Conservation (phyloP, 2,888 invertebrate species). For the Scaeva pyrastri region DNA sequence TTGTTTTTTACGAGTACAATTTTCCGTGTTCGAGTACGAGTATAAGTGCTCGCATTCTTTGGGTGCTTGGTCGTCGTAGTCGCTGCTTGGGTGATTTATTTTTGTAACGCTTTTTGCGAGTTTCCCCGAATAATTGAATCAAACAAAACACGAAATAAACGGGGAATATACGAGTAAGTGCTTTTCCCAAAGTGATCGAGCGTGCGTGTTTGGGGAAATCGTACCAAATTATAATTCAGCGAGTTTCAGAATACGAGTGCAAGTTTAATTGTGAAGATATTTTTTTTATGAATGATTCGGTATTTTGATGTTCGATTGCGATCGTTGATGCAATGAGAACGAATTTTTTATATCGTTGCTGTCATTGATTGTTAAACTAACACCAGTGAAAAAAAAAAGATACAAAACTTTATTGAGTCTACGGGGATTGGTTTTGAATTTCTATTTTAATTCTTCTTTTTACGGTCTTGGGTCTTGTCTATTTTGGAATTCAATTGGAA, state of each 20-base stretch:
- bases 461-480: neutral
- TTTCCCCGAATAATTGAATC: conserved; percentile 65
- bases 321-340: conserved; percentile 66
- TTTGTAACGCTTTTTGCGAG: conserved; percentile 74
- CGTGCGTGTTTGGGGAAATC: conserved; percentile 70
- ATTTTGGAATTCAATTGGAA: conserved; percentile 35
- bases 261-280: conserved; percentile 26
- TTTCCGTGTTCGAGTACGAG: conserved; percentile 39
- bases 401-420: too few relatives aligned
- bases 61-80: conserved; percentile 26
- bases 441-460: conserved; percentile 45
- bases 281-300: conserved; percentile 72
- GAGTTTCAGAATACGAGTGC: conserved; percentile 33
- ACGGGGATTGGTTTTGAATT: conserved; percentile 2
- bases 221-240: conserved; percentile 34
- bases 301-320: conserved; percentile 41
- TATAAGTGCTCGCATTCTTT: conserved; percentile 69
- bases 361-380: conserved; percentile 24
- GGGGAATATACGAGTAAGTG: conserved; percentile 17
- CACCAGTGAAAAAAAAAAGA: neutral
- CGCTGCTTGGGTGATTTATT: conserved; percentile 64
- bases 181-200: conserved; percentile 15
- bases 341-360: conserved; percentile 42
- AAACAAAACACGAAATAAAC: neutral
- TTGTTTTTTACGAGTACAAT: conserved; percentile 47